These are phyloP conservation scores for Patella depressa DNA, from an alignment of 2,888 invertebrate species.

Conservation along the genomic window DNA sequence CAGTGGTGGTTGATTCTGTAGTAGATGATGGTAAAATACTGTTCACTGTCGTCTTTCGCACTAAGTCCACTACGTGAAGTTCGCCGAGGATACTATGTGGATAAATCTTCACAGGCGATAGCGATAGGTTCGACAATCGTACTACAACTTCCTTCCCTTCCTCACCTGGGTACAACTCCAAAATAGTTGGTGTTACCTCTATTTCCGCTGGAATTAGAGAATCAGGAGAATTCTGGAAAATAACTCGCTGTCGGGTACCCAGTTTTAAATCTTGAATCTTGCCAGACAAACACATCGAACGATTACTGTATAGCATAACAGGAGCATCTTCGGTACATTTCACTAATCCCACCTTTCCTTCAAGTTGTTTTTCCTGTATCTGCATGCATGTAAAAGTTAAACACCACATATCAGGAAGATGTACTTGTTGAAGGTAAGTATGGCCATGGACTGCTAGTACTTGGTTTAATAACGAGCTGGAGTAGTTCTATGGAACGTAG, in stretches of 20 bases:
- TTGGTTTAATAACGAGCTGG: background rate
- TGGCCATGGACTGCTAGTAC: slow-evolving; percentile 3
- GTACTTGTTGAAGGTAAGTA: background rate
- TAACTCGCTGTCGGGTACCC: background rate
- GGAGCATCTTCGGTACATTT: background rate
- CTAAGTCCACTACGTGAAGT: background rate
- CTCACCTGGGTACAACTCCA: slow-evolving; percentile 6
- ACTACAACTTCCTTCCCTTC: slow-evolving; percentile 3
- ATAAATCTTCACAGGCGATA: background rate
- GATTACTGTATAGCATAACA: background rate
- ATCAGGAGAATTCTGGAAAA: slow-evolving; percentile 1
- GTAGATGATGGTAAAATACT: background rate
- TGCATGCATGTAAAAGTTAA: background rate
- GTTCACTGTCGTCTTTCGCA: background rate
- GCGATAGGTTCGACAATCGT: background rate
- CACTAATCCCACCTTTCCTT: background rate
- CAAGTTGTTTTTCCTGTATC: background rate
- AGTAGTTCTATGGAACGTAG: background rate
- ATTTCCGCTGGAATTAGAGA: background rate
- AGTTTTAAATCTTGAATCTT: background rate
- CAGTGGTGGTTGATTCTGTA: slow-evolving; percentile 1
- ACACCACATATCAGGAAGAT: slow-evolving; percentile 1
- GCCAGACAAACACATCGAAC: background rate
- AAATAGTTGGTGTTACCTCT: background rate
- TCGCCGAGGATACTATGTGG: background rate